phyloP scores from a whole-genome alignment of 1,140 invertebrate genomes.

The Cydia strobilella region DNA sequence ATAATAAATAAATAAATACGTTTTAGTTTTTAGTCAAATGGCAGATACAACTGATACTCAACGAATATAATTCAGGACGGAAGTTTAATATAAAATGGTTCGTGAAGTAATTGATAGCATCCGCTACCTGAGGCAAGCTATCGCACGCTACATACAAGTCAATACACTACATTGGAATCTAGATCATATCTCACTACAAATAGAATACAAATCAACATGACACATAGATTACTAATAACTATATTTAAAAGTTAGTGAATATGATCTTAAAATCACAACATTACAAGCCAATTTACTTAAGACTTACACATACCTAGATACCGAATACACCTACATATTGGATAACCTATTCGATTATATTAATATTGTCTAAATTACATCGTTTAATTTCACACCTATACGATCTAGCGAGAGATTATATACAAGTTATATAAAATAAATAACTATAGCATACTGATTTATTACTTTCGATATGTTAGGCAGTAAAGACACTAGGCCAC shows the following conservation, averaged over 20 bases:
- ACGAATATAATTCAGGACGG: constrained; percentile 14
- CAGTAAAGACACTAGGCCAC: constrained; percentile 64
- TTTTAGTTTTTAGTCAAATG: too few species aligned
- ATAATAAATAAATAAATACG: neutral
- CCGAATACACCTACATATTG: constrained; percentile 36
- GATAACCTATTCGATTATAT: constrained; percentile 47
- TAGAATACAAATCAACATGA: constrained; percentile 32
- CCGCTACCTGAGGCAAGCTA: constrained; percentile 9
- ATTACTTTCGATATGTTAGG: constrained; percentile 69
- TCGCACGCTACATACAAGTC: constrained; percentile 18
- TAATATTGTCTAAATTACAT: constrained; percentile 72
- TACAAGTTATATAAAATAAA: constrained; percentile 57
- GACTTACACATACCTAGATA: constrained; percentile 19
- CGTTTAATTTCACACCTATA: constrained; percentile 48
- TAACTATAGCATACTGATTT: constrained; percentile 61
- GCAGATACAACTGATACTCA: neutral
- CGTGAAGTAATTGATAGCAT: neutral
- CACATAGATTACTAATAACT: constrained; percentile 10
- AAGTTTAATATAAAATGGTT: constrained; percentile 5
- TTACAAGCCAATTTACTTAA: constrained; percentile 21
- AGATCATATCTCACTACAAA: constrained; percentile 21
- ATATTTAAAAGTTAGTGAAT: constrained; percentile 26
- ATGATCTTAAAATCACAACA: constrained; percentile 27
- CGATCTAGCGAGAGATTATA: constrained; percentile 59
- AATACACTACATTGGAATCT: constrained; percentile 20